Evolutionary conservation across 2,888 invertebrate genomes (phyloP).

Genomic region (Timema cristinae): DNA sequence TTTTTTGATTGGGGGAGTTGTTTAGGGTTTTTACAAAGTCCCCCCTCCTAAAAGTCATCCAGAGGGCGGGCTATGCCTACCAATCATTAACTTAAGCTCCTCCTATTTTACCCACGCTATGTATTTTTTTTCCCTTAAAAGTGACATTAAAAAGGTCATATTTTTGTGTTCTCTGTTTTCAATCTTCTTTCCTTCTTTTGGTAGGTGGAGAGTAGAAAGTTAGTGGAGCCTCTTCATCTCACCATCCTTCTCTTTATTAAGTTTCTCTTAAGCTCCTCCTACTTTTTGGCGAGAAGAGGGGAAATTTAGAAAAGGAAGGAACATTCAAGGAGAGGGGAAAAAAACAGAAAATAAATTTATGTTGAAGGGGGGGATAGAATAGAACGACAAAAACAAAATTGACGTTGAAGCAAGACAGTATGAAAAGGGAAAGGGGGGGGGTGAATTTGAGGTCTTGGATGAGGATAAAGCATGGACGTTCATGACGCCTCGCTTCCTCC

Average conservation of each 20-base stretch:
- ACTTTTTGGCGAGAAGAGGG: not conserved
- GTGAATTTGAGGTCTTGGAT: conserved; percentile 8
- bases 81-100: conserved; percentile 28
- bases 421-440: not conserved
- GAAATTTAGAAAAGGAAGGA: not conserved
- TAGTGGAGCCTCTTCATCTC: not conserved
- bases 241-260: not conserved
- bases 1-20: conserved; percentile 29
- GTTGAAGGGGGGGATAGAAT: too few species aligned
- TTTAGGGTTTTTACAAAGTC: conserved; percentile 14
- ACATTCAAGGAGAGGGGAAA: not conserved
- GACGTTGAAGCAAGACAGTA: not conserved
- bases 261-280: not conserved
- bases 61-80: conserved; percentile 20
- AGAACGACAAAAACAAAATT: too few species aligned
- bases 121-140: conserved; percentile 22
- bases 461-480: conserved; percentile 12
- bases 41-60: conserved; percentile 15
- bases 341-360: not conserved
- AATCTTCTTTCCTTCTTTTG: too few species aligned
- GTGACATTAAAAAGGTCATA: too few species aligned
- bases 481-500: conserved; percentile 9
- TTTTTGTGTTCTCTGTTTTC: too few species aligned
- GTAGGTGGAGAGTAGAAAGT: not conserved
- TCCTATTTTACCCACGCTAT: conserved; percentile 18